phyloP scores from a whole-genome alignment of 2,113 vertebrate species.

The Cnemophilus loriae region DNA sequence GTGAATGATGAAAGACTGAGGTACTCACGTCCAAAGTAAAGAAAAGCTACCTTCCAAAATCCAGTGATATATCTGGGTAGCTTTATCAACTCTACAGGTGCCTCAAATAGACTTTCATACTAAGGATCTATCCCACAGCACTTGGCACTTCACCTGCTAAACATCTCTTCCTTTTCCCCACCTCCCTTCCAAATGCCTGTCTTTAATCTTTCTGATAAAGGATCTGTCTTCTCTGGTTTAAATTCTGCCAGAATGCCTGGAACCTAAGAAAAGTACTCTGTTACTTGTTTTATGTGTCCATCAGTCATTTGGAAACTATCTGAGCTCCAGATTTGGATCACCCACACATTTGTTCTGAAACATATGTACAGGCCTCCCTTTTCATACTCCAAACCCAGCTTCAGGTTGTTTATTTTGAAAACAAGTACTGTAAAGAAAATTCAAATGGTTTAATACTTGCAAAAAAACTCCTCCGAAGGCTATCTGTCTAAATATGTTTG shows the following conservation, averaged over 20 bases:
- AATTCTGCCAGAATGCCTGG: background rate
- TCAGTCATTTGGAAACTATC: constrained; percentile 1
- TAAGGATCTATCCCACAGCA: background rate
- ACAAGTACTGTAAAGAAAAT: background rate
- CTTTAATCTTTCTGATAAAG: background rate
- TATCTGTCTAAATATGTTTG: background rate
- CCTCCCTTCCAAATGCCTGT: background rate
- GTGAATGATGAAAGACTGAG: background rate
- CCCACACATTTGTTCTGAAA: constrained; percentile 32
- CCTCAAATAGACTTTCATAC: background rate
- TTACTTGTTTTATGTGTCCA: background rate
- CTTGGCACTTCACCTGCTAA: background rate
- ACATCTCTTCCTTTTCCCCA: background rate
- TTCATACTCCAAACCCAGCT: background rate
- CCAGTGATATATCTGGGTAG: background rate
- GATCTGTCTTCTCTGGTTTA: background rate
- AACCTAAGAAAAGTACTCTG: background rate
- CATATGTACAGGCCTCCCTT: background rate
- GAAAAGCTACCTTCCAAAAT: background rate
- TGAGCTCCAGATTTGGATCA: constrained; percentile 25
- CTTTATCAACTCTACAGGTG: background rate
- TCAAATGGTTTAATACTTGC: background rate
- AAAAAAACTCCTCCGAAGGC: background rate
- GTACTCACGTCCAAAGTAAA: background rate
- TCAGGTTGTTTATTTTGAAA: constrained; percentile 46